These are phyloP conservation scores for Danio kyathit DNA, from an alignment of 2,797 vertebrate species.

Conservation along the genomic window DNA sequence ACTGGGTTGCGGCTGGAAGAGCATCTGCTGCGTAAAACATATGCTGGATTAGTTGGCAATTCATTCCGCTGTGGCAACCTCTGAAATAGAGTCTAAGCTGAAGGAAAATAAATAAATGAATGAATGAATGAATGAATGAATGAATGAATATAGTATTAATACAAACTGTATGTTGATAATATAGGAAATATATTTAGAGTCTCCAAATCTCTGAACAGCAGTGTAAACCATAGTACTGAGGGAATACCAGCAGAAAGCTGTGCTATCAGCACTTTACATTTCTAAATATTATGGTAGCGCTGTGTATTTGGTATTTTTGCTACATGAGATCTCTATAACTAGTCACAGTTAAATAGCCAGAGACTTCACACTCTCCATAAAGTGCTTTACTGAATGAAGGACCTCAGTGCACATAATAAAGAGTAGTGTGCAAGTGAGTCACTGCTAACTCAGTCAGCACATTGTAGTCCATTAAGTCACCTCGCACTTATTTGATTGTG, in stretches of 20 bases:
- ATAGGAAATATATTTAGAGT: no score
- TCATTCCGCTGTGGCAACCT: no score
- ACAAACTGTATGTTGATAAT: no score
- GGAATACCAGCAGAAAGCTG: neutral
- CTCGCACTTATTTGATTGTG: conserved; percentile 54
- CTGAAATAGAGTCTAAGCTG: no score
- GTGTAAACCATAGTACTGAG: neutral
- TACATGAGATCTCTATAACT: neutral
- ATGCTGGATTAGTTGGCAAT: no score
- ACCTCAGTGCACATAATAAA: conserved; percentile 44
- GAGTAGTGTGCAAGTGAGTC: conserved; percentile 28
- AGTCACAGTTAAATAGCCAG: conserved; percentile 31
- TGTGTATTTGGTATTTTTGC: neutral
- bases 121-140: no score
- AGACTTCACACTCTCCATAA: conserved; percentile 36
- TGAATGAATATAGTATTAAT: no score
- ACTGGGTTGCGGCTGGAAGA: no score
- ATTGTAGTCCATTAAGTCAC: conserved; percentile 54
- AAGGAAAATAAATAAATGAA: no score
- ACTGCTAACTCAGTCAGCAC: conserved; percentile 38
- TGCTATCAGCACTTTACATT: neutral
- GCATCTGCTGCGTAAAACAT: no score
- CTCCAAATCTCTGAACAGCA: neutral
- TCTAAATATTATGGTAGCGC: neutral
- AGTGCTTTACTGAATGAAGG: conserved; percentile 14